Conservation (phyloP, 2,113 vertebrate species). For the Calidris pugnax region DNA sequence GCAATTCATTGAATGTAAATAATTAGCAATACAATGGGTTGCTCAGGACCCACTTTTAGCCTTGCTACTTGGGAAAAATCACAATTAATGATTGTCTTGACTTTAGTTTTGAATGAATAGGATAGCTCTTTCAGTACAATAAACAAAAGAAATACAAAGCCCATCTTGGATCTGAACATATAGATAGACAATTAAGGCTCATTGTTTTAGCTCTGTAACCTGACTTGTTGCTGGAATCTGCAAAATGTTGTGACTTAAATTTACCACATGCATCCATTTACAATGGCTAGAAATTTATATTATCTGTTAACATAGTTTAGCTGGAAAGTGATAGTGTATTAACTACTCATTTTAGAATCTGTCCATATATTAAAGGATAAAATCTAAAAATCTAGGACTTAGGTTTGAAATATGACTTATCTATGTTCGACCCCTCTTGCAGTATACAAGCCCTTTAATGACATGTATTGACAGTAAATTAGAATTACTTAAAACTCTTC, state of each 20-base stretch:
- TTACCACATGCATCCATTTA: not conserved
- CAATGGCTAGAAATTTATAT: not conserved
- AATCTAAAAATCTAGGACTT: not conserved
- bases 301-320: not conserved
- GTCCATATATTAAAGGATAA: not conserved
- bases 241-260: not conserved
- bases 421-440: not conserved
- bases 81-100: not conserved
- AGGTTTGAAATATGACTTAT: not conserved
- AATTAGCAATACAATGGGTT: not conserved
- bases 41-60: not conserved
- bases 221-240: not conserved
- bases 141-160: not conserved
- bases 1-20: not conserved
- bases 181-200: not conserved
- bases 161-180: not conserved
- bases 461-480: not conserved
- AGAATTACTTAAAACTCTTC: not conserved
- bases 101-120: slow-evolving; percentile 2
- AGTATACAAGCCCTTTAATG: not conserved
- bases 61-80: not conserved
- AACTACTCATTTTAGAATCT: not conserved
- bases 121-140: not conserved
- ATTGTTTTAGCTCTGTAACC: not conserved
- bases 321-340: not conserved